Conservation (phyloP, 2,113 vertebrate species). For the Hydrochoerus hydrochaeris region DNA sequence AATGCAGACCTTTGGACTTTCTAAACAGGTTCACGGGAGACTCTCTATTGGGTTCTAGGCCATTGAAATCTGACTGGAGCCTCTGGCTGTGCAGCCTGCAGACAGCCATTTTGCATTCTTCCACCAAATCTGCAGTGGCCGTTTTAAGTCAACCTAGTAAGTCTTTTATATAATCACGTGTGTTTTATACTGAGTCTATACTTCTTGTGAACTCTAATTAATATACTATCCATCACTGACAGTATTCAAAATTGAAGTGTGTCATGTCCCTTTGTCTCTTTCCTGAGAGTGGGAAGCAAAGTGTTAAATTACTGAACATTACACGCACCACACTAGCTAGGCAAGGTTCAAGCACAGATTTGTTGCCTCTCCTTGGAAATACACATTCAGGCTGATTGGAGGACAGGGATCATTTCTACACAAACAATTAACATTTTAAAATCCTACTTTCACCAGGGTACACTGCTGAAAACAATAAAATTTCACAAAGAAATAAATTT, state of each 20-base stretch:
- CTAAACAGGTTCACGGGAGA: neutral
- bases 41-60: neutral
- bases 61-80: neutral
- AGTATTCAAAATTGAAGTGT: neutral
- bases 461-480: conserved; percentile 9
- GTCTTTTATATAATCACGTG: neutral
- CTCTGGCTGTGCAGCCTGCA: neutral
- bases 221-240: neutral
- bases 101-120: neutral
- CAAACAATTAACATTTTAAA: conserved; percentile 52
- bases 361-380: neutral
- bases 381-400: neutral
- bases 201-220: neutral
- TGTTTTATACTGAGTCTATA: neutral
- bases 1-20: neutral
- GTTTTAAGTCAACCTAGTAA: neutral
- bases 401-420: conserved; percentile 32
- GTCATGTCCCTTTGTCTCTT: neutral
- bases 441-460: neutral
- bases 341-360: neutral
- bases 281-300: neutral
- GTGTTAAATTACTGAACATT: neutral
- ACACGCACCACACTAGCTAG: neutral
- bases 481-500: conserved; percentile 53
- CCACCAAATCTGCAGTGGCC: neutral